Percentiles rank a stretch among this genome's conserved stretches.
These are phyloP conservation scores for Bunonema sp. DNA, from an alignment of 2,888 invertebrate genomes.

Conservation along the genomic window DNA sequence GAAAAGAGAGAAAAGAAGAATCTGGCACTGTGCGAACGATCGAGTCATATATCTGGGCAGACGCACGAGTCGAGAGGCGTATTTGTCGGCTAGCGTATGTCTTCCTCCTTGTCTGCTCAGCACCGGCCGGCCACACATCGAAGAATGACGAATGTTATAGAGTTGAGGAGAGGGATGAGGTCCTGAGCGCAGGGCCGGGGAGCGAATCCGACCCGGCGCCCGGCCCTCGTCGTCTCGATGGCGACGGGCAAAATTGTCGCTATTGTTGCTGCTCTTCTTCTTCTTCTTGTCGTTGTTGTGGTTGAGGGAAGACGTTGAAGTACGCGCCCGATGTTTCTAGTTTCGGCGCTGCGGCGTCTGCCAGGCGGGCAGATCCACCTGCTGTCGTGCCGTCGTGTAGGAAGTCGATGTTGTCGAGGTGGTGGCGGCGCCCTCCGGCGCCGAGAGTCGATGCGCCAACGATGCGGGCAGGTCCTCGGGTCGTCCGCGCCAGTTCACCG, in stretches of 20 bases:
- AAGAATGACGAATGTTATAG: too few species aligned
- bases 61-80: constrained; percentile 5
- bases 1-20: background rate
- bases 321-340: background rate
- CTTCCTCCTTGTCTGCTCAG: too few species aligned
- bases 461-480: constrained; percentile 28
- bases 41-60: too few species aligned
- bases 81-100: background rate
- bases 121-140: too few species aligned
- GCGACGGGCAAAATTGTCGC: too few species aligned
- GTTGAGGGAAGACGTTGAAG: too few species aligned
- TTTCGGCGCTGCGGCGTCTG: constrained; percentile 16
- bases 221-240: too few species aligned
- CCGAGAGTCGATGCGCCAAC: constrained; percentile 15
- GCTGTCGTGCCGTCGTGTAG: constrained; percentile 1
- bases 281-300: too few species aligned
- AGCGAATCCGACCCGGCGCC: too few species aligned
- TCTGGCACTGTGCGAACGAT: constrained; percentile 13
- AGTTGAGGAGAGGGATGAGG: too few species aligned
- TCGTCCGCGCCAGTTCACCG: constrained; percentile 31
- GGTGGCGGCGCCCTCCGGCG: constrained; percentile 13
- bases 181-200: too few species aligned
- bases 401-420: constrained; percentile 7
- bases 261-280: too few species aligned
- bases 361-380: constrained; percentile 20